These are phyloP conservation scores for Seladonia tumulorum DNA, from an alignment of 2,888 invertebrate genomes.

Conservation along the genomic window DNA sequence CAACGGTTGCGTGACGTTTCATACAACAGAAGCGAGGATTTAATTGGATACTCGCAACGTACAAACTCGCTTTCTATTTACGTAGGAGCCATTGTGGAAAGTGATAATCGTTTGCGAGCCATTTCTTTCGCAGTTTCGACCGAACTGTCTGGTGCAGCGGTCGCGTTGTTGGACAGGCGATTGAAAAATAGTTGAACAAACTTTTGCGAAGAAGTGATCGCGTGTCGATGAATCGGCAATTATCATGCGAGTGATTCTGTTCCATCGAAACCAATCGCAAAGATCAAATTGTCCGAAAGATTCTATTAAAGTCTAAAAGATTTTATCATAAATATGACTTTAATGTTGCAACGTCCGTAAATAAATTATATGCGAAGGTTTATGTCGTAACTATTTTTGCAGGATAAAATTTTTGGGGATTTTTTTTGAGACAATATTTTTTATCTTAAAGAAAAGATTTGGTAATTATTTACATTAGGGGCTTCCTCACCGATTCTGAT, in stretches of 20 bases:
- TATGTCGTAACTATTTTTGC: too few relatives aligned
- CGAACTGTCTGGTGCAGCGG: not conserved
- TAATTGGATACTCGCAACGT: not conserved
- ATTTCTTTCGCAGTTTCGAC: not conserved
- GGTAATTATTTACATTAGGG: too few relatives aligned
- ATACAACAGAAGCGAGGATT: not conserved
- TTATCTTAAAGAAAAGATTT: too few relatives aligned
- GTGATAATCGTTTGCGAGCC: not conserved
- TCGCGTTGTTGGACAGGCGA: not conserved
- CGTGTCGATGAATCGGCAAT: too few relatives aligned
- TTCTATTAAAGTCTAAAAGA: too few relatives aligned
- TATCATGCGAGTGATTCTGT: not conserved
- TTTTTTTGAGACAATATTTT: too few relatives aligned
- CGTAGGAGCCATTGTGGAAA: not conserved
- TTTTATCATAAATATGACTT: too few relatives aligned
- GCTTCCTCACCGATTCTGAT: too few relatives aligned
- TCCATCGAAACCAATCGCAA: too few relatives aligned
- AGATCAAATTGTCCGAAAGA: not conserved
- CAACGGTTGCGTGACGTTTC: not conserved
- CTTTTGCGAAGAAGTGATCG: not conserved
- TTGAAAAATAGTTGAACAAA: not conserved
- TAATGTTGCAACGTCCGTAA: too few relatives aligned
- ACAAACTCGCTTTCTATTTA: not conserved
- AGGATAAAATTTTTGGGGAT: too few relatives aligned
- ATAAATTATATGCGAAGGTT: too few relatives aligned